Evolutionary conservation across 1,140 invertebrate genomes (phyloP), one percentile per base, ranked within the genome.

Genomic region (Drosophila oshimai): DNA sequence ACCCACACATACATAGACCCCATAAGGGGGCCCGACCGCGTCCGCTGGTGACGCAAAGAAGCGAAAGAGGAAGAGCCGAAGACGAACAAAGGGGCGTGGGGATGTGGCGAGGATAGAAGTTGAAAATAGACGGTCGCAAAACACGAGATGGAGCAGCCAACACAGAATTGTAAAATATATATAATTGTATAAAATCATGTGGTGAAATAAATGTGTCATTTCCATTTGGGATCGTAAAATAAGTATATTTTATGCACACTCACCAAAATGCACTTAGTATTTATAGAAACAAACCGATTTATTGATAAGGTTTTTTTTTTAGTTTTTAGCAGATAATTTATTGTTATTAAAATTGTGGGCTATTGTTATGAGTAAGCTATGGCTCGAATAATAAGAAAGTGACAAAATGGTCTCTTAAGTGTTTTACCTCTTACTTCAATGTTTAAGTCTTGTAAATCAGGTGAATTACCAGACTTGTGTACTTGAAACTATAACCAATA

Each of bases 21-120:
- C 31, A 51, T 71, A 74, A 74, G 79, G 80, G 79, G 79, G 79
- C 79, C 75, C 67, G 79, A 26, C 79, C 67, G 46, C 26, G 39
- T 9, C 20, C 20, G 58, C 46, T 42, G 42, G 28, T 75, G 79
- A 86, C 65, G 79, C 80, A 86, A 46, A 86, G 46, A 36, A 49
- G 12, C 24, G 7, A 26, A 69, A 55, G 28, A 55, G 26, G 29
- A 42, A 22, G 33, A 41, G n/a, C 15, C 26, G 12, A 22, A 46
- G 15, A 22, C 12, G n/a, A 54, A 37, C 37, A 13, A 46, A 31
- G 31, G 20, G 41, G 9, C 12, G 17, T 49, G 44, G 33, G 69
- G 45, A 18, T 12, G 2, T 15, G 22, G 13, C 18, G 39, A 13
- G 29, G 39, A 51, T 41, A n/a, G 68, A 28, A 36, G 44, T 71